Conservation (phyloP, 2,888 invertebrate species). For the Cordilura impudica region DNA sequence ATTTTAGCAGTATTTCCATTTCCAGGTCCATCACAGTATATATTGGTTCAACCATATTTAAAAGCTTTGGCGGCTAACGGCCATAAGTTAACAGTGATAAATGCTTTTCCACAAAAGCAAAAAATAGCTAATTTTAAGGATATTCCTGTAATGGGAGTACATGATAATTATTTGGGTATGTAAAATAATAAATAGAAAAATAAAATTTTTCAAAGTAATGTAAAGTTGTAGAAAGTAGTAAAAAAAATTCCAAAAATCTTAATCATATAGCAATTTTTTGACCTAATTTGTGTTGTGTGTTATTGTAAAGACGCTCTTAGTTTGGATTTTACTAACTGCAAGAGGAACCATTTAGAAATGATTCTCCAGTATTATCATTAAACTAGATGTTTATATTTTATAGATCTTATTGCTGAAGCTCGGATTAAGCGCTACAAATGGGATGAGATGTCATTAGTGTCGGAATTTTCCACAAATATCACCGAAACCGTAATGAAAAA, state of each 20-base stretch:
- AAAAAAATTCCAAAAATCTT: too few relatives aligned
- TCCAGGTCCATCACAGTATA: conserved; percentile 72
- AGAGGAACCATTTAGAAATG: too few relatives aligned
- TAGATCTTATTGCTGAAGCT: neutral
- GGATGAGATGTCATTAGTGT: conserved; percentile 14
- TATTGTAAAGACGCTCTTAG: too few relatives aligned
- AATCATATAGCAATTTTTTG: too few relatives aligned
- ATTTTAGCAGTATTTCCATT: conserved; percentile 70
- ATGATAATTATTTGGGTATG: conserved; percentile 46
- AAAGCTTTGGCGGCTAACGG: conserved; percentile 69
- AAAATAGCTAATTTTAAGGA: conserved; percentile 68
- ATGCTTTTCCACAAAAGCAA: conserved; percentile 70
- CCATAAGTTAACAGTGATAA: conserved; percentile 70
- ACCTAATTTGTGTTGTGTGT: too few relatives aligned
- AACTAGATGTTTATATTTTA: neutral
- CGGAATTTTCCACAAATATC: neutral
- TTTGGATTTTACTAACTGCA: too few relatives aligned
- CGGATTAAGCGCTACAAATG: conserved; percentile 9
- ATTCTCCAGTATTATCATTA: too few relatives aligned
- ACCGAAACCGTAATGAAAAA: conserved; percentile 26
- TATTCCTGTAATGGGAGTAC: conserved; percentile 63
- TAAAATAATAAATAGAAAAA: neutral
- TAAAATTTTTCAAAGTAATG: too few relatives aligned
- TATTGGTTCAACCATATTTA: conserved; percentile 70
- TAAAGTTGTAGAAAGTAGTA: too few relatives aligned